Evolutionary conservation across 1,140 invertebrate species (phyloP).

Genomic region (Scaptomyza pallida): DNA sequence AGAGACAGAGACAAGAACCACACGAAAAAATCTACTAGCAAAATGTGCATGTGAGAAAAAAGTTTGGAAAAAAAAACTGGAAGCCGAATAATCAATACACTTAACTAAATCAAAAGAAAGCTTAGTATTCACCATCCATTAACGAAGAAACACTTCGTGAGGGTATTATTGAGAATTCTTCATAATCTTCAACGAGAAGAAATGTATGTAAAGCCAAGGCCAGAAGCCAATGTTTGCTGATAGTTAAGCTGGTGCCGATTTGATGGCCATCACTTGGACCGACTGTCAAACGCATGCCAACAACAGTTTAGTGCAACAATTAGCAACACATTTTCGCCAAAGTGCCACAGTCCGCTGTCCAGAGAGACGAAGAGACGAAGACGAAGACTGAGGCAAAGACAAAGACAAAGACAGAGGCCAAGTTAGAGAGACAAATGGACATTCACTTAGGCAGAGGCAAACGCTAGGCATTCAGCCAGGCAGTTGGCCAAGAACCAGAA

Average conservation of each 20-base stretch:
- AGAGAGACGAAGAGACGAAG: too few species aligned
- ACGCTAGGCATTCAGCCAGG: not conserved
- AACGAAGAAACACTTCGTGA: too few species aligned
- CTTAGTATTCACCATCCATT: too few species aligned
- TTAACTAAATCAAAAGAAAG: too few species aligned
- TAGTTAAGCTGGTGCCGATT: conserved; percentile 43
- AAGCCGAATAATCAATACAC: too few species aligned
- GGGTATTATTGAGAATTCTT: not conserved
- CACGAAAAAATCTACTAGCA: conserved; percentile 2
- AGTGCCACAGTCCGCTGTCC: conserved; percentile 49
- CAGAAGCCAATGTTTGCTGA: not conserved
- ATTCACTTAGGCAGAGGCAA: conserved; percentile 15
- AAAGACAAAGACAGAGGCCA: conserved; percentile 8
- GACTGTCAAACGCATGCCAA: conserved; percentile 81
- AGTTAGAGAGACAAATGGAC: conserved; percentile 17
- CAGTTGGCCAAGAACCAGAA: conserved; percentile 24
- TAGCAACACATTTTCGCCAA: conserved; percentile 77
- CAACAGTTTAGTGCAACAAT: conserved; percentile 80
- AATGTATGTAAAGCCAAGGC: not conserved
- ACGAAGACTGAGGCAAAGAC: not conserved
- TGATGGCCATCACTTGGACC: conserved; percentile 57
- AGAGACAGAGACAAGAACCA: conserved; percentile 19
- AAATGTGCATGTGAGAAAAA: too few species aligned
- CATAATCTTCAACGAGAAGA: not conserved
- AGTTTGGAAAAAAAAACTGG: too few species aligned